These are phyloP conservation scores for Melanostoma mellinum DNA, from an alignment of 2,888 invertebrate species.

Conservation along the genomic window DNA sequence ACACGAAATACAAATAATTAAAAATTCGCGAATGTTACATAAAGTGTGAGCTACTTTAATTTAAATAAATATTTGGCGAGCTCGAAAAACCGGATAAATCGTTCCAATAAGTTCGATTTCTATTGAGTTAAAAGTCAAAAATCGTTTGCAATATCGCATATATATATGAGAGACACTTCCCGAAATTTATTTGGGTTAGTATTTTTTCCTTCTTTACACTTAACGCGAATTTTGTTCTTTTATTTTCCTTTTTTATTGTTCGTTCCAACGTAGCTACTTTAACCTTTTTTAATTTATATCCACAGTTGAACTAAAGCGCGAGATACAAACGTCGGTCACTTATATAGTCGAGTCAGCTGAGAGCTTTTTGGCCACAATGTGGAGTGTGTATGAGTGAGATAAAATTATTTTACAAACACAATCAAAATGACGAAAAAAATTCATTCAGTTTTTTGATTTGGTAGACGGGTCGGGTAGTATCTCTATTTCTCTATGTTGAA, in stretches of 20 bases:
- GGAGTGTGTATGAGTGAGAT: constrained; percentile 52
- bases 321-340: constrained; percentile 79
- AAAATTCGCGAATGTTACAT: constrained; percentile 62
- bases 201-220: not conserved
- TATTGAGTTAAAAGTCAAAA: constrained; percentile 17
- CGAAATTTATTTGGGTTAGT: constrained; percentile 5
- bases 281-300: constrained; percentile 77
- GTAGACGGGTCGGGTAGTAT: constrained; percentile 1
- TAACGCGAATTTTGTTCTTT: constrained; percentile 50
- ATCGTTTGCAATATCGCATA: constrained; percentile 11
- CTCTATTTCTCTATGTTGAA: constrained; percentile 12
- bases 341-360: constrained; percentile 78
- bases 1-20: constrained; percentile 35
- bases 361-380: constrained; percentile 47
- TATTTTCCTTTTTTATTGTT: constrained; percentile 26
- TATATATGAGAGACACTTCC: constrained; percentile 20
- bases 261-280: constrained; percentile 61
- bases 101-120: constrained; percentile 1
- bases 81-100: constrained; percentile 58
- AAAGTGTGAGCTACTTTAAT: constrained; percentile 36
- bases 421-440: constrained; percentile 38
- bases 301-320: constrained; percentile 81
- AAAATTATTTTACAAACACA: constrained; percentile 39
- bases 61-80: constrained; percentile 33
- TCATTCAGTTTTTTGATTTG: constrained; percentile 61